Percentiles rank a stretch among this genome's conserved stretches.
phyloP scores from a whole-genome alignment of 2,113 vertebrate species.

The Thinocorus orbignyianus region DNA sequence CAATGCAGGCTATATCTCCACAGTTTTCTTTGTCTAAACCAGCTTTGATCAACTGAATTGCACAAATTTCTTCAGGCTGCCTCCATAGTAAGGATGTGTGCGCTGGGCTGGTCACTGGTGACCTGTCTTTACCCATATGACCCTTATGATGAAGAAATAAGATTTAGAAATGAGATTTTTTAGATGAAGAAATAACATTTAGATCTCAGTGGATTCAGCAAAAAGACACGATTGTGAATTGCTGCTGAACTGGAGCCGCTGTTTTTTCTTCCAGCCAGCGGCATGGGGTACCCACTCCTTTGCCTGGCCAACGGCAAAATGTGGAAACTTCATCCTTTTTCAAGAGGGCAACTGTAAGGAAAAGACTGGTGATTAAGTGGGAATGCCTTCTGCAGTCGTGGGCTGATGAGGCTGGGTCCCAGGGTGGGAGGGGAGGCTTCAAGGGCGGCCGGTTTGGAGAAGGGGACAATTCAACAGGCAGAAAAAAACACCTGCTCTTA shows the following conservation, averaged over 20 bases:
- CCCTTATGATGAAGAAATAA: not conserved
- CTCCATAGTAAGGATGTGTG: not conserved
- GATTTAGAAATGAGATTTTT: not conserved
- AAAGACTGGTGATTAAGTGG: not conserved
- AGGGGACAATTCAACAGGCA: not conserved
- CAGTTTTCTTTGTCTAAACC: conserved; percentile 32
- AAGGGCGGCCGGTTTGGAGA: not conserved
- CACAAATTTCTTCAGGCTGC: not conserved
- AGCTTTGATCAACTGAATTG: conserved; percentile 31
- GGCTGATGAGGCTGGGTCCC: not conserved
- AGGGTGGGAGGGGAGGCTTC: not conserved
- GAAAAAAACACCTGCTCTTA: not conserved
- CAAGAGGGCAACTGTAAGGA: not conserved
- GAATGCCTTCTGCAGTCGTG: rapidly evolving
- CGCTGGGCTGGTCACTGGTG: rapidly evolving
- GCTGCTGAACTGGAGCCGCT: not conserved
- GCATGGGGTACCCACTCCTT: not conserved
- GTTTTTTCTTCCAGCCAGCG: not conserved
- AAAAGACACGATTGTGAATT: not conserved
- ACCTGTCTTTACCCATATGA: not conserved
- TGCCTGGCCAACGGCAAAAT: rapidly evolving
- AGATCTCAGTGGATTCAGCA: not conserved
- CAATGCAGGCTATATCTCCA: not conserved
- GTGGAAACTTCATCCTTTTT: not conserved
- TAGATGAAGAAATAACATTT: not conserved